Percentiles rank a stretch among this genome's conserved stretches.
Evolutionary conservation across 2,113 vertebrate species (phyloP).

Genomic region (Microtus pennsylvanicus): DNA sequence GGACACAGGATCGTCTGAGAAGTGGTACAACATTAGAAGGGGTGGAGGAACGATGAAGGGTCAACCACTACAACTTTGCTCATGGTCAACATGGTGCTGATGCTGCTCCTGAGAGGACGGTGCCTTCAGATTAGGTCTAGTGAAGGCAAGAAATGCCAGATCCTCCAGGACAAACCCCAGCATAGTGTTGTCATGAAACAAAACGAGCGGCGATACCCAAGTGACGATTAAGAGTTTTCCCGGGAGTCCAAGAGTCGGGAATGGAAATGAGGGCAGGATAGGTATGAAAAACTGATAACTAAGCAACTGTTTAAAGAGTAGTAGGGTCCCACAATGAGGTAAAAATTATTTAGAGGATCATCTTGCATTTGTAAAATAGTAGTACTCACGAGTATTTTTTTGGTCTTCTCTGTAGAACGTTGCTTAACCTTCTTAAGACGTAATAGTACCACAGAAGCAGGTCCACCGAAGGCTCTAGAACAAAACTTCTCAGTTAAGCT

Average conservation of each 20-base stretch:
- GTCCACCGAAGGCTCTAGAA: neutral
- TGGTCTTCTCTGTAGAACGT: neutral
- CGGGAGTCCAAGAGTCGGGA: neutral
- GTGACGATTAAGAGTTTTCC: neutral
- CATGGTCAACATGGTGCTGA: neutral
- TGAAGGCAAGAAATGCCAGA: neutral
- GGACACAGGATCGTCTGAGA: neutral
- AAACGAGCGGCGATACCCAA: neutral
- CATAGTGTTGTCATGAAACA: neutral
- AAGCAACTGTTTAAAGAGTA: neutral
- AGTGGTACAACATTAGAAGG: neutral
- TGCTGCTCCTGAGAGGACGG: neutral
- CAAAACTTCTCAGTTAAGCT: neutral
- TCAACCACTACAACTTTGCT: neutral
- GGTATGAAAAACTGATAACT: neutral
- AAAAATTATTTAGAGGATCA: slow-evolving; percentile 4
- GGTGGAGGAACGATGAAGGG: neutral
- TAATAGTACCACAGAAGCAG: neutral
- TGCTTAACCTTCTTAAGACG: neutral
- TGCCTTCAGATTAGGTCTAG: neutral
- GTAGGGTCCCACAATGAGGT: neutral
- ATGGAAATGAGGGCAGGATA: neutral
- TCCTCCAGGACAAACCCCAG: neutral
- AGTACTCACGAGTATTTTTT: neutral
- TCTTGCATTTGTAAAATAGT: neutral